These are phyloP conservation scores for Tyrophagus putrescentiae DNA, from an alignment of 1,140 invertebrate species.

Conservation along the genomic window DNA sequence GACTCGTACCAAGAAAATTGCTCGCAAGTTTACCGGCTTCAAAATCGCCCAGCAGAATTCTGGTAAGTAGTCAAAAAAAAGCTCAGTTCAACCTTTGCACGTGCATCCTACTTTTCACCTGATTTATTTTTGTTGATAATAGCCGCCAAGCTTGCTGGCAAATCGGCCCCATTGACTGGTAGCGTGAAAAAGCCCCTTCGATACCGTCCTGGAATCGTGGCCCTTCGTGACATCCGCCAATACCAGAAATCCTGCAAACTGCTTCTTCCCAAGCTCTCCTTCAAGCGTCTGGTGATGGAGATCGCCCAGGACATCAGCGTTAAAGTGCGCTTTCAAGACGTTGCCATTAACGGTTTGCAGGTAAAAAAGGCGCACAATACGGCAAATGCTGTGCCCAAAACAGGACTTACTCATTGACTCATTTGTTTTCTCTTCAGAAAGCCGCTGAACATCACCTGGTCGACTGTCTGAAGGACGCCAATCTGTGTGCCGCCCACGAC, in stretches of 20 bases:
- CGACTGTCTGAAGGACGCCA: too few relatives aligned
- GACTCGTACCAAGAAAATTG: constrained; percentile 36
- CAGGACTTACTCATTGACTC: too few relatives aligned
- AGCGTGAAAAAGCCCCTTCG: constrained; percentile 28
- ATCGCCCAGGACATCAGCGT: constrained; percentile 63
- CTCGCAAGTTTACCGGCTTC: constrained; percentile 37
- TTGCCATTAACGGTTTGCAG: too few relatives aligned
- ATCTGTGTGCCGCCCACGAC: too few relatives aligned
- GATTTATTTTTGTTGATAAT: constrained; percentile 30
- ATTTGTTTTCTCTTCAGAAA: too few relatives aligned
- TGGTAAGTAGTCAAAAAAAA: too few relatives aligned
- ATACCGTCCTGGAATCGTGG: constrained; percentile 35
- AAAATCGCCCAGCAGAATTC: constrained; percentile 37
- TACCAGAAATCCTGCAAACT: constrained; percentile 48
- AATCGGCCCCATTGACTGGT: constrained; percentile 20
- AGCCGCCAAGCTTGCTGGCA: constrained; percentile 36
- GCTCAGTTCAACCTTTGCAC: too few relatives aligned
- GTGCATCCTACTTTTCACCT: too few relatives aligned
- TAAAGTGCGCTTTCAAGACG: constrained; percentile 64
- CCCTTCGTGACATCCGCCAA: constrained; percentile 41
- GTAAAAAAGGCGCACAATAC: too few relatives aligned
- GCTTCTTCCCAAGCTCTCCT: constrained; percentile 42
- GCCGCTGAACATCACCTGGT: too few relatives aligned
- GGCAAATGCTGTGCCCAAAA: too few relatives aligned
- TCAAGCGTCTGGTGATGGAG: constrained; percentile 42